Evolutionary conservation across 2,888 invertebrate genomes (phyloP).

Genomic region (Calliopum simillimum): DNA sequence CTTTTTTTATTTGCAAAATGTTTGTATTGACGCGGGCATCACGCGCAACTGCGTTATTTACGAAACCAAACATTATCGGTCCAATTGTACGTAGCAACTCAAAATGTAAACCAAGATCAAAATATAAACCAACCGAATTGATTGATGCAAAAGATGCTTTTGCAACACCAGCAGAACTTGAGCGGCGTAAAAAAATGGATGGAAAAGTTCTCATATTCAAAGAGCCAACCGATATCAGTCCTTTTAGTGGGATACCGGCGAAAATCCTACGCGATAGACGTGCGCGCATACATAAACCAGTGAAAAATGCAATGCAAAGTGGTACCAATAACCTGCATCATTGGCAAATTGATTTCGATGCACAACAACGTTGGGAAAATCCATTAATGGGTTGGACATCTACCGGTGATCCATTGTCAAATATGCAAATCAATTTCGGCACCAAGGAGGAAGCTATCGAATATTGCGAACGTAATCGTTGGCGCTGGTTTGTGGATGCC

Average conservation of each 20-base stretch:
- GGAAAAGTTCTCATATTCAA: constrained; percentile 62
- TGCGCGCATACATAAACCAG: constrained; percentile 91
- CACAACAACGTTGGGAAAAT: constrained; percentile 97
- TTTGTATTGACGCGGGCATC: no score
- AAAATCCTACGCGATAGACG: constrained; percentile 86
- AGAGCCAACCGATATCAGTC: constrained; percentile 75
- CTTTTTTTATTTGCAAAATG: constrained; percentile 26
- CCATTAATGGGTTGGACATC: constrained; percentile 99
- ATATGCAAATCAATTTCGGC: constrained; percentile 84
- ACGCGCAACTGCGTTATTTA: no score
- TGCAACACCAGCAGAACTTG: constrained; percentile 61
- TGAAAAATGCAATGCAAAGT: constrained; percentile 98
- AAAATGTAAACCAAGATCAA: not conserved
- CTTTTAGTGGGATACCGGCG: constrained; percentile 89
- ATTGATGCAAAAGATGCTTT: constrained; percentile 56
- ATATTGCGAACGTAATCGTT: constrained; percentile 95
- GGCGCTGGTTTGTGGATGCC: constrained; percentile 86
- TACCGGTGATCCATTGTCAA: constrained; percentile 94
- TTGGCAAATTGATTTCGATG: constrained; percentile 98
- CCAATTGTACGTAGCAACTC: constrained; percentile 2
- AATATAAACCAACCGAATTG: not conserved
- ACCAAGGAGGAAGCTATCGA: constrained; percentile 88
- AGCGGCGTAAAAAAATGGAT: constrained; percentile 60
- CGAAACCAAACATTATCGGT: not conserved
- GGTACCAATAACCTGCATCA: constrained; percentile 88